Base-by-base conservation (phyloP, 53 echinoderm and acorn worm species). In the Holothuria scabra region DNA sequence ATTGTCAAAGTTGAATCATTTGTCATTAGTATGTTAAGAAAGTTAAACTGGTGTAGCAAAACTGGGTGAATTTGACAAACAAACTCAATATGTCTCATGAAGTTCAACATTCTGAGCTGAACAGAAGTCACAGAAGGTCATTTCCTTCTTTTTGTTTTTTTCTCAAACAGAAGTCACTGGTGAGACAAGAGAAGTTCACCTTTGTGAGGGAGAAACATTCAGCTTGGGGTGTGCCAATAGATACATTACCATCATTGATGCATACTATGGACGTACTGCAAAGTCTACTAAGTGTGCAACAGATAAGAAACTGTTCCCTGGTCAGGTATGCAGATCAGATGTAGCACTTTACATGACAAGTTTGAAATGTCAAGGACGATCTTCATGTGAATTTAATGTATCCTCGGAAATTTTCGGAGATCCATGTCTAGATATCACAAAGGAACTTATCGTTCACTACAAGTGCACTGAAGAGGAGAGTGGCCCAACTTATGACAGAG, bases 391-490 rank as follows among this genome's bases (percentile, higher is more conserved):
- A 63, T 64, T 81, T 37, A 19, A 32, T 19, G 22, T 64, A 12
- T 28, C 63, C 24, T 81, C 82, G 2, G 64, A 64, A 22, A 10
- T 81, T 38, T 81, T 63, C 21, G 82, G 82, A 41, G 49, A 81
- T 64, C 82, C 82, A 16, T 81, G 82, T 28, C 28, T 60, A 4
- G 62, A 35, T 22, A n/a, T 81, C 37, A 35, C 65, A 3, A 81
- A 81, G 25, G 63, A 81, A 41, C 65, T 81, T 23, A 64, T 61
- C 4, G 82, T 81, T 13, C 82, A 62, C 25, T 38, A 81, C 82
- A 81, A 48, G 65, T 81, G 82, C 35, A 70, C 33, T 5, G 34
- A 12, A 11, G 46, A 28, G 2, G 19, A 34, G 37, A 55, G 78
- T 4, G 25, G 18, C 5, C 78, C 78, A 18, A 4, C 58, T 8